Evolutionary conservation across 37 sponge, comb jelly and placozoan genomes (phyloP).

Genomic region (Halichondria panicea): DNA sequence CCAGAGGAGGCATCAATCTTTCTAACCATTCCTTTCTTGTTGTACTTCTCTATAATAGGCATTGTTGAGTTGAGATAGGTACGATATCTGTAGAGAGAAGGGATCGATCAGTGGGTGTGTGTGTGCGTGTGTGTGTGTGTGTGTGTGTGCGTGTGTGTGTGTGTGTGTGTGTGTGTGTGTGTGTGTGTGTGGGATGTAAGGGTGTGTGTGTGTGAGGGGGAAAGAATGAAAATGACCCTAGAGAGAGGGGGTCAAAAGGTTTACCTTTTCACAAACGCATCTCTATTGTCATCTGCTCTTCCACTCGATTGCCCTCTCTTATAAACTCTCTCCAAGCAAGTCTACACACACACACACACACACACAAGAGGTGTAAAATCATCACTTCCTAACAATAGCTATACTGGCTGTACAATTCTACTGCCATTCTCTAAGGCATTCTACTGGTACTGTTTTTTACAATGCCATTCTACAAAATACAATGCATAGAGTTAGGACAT

Average conservation of each 20-base stretch:
- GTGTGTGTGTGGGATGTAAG: too few relatives aligned
- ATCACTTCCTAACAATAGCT: not conserved
- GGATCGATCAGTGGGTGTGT: too few relatives aligned
- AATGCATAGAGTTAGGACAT: not conserved
- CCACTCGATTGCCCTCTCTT: constrained; percentile 73
- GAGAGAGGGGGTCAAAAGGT: too few relatives aligned
- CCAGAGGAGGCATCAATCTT: constrained; percentile 33
- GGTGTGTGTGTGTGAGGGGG: too few relatives aligned
- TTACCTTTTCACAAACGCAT: constrained; percentile 78
- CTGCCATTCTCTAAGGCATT: not conserved
- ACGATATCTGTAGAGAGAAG: constrained; percentile 34
- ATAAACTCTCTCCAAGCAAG: constrained; percentile 62
- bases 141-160: too few relatives aligned
- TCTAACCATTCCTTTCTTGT: constrained; percentile 61
- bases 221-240: too few relatives aligned
- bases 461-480: not conserved
- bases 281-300: constrained; percentile 82
- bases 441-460: not conserved
- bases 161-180: too few relatives aligned
- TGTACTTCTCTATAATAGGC: constrained; percentile 68
- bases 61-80: constrained; percentile 69
- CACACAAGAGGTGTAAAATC: not conserved
- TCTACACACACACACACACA: constrained; percentile 23
- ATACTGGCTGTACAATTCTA: not conserved
- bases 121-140: too few relatives aligned